Evolutionary conservation across 2,113 vertebrate genomes (phyloP).

Genomic region (Aspidoscelis tigris): DNA sequence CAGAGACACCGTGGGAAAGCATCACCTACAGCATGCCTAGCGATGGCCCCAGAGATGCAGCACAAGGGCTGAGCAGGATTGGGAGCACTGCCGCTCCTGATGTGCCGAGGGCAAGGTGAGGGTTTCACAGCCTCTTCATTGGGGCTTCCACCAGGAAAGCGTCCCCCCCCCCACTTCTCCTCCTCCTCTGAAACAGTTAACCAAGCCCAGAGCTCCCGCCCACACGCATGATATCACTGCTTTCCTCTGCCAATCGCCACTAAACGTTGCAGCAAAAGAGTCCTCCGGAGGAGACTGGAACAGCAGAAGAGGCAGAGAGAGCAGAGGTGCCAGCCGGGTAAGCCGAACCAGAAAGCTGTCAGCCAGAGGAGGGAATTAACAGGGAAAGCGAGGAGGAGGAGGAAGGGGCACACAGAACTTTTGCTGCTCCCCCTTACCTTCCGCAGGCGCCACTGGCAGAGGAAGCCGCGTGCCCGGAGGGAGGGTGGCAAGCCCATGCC

Average conservation of each 20-base stretch:
- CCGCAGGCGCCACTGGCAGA: neutral
- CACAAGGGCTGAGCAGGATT: no score
- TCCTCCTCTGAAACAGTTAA: conserved; percentile 61
- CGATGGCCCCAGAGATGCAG: no score
- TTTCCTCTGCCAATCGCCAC: conserved; percentile 49
- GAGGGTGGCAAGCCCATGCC: neutral
- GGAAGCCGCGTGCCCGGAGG: conserved; percentile 49
- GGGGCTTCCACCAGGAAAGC: no score
- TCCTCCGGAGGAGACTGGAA: conserved; percentile 53
- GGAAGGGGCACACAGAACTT: conserved; percentile 66
- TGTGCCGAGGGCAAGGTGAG: no score
- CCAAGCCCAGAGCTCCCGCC: conserved; percentile 39
- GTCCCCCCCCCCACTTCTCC: neutral
- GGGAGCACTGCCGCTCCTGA: no score
- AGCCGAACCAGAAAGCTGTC: no score
- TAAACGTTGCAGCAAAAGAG: conserved; percentile 44
- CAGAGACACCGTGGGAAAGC: no score
- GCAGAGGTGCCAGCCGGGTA: no score
- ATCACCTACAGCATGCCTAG: no score
- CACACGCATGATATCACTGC: conserved; percentile 60
- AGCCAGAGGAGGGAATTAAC: conserved; percentile 11
- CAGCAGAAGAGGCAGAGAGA: neutral
- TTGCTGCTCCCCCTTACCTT: neutral
- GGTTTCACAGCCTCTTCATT: no score
- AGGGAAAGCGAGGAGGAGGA: conserved; percentile 26